These are phyloP conservation scores for Bufo bufo DNA, from an alignment of 2,113 vertebrate species.

Conservation along the genomic window DNA sequence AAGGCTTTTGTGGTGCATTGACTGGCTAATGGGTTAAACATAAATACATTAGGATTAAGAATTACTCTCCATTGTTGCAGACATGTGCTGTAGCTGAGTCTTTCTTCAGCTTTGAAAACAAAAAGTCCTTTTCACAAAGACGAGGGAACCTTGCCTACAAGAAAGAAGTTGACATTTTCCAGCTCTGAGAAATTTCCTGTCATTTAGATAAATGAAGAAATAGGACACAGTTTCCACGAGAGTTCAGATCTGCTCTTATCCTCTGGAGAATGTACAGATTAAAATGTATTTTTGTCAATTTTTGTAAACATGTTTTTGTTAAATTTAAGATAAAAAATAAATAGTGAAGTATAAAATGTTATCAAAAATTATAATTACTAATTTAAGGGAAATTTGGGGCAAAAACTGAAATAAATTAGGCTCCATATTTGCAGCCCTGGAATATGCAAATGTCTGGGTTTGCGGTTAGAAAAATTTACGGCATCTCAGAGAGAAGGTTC, in stretches of 20 bases:
- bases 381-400: not conserved
- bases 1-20: not conserved
- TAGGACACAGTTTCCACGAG: no score
- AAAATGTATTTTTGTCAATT: not conserved
- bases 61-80: not conserved
- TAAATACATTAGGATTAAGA: conserved; percentile 1
- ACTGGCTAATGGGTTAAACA: conserved; percentile 12
- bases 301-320: not conserved
- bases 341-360: no score
- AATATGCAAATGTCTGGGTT: not conserved
- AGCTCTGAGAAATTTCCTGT: conserved; percentile 36
- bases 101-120: not conserved
- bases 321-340: no score
- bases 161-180: conserved; percentile 13
- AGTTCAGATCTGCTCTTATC: not conserved
- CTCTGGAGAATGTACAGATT: no score
- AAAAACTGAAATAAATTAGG: no score
- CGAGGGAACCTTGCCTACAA: not conserved
- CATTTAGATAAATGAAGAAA: conserved; percentile 15
- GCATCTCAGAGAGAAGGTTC: no score
- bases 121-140: conserved; percentile 24
- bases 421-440: no score
- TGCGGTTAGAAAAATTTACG: not conserved
- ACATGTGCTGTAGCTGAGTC: conserved; percentile 6
- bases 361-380: not conserved